phyloP scores from a whole-genome alignment of 2,888 invertebrate species.

The Drosophila nr. perissopoda region DNA sequence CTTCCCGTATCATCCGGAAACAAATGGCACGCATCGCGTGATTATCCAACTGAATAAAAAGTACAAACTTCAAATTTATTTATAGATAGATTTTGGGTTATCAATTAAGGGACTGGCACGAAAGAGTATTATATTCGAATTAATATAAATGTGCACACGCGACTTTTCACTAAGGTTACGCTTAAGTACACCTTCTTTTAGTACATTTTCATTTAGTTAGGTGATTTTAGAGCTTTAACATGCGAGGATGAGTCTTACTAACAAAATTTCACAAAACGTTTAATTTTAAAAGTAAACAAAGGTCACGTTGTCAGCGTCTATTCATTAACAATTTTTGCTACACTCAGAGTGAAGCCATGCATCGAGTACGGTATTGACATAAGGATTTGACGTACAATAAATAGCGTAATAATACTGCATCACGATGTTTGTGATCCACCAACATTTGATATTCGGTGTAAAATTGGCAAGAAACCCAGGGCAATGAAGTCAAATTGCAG shows the following conservation, averaged over 20 bases:
- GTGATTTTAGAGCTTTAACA: neutral
- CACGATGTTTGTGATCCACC: neutral
- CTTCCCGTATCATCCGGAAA: slow-evolving; percentile 23
- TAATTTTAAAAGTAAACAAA: slow-evolving; percentile 18
- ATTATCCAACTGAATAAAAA: neutral
- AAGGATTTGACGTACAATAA: neutral
- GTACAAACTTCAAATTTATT: slow-evolving; percentile 14
- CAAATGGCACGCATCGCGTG: slow-evolving; percentile 40
- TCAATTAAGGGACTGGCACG: slow-evolving; percentile 1
- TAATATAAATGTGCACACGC: slow-evolving; percentile 1
- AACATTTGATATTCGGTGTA: neutral
- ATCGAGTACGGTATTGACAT: neutral
- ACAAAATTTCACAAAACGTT: slow-evolving; percentile 6
- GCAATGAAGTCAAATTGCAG: neutral
- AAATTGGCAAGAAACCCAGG: neutral
- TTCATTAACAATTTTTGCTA: neutral
- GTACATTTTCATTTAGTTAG: neutral
- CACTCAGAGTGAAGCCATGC: neutral
- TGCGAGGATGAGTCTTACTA: slow-evolving; percentile 11
- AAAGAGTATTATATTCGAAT: slow-evolving; percentile 1
- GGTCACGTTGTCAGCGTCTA: neutral
- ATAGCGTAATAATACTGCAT: accelerated
- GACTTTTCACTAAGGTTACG: neutral
- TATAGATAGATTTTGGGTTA: neutral
- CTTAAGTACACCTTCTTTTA: neutral